Evolutionary conservation across 2,888 invertebrate genomes (phyloP), one percentile per base, ranked within the genome.

Genomic region (Scotopteryx bipunctaria): DNA sequence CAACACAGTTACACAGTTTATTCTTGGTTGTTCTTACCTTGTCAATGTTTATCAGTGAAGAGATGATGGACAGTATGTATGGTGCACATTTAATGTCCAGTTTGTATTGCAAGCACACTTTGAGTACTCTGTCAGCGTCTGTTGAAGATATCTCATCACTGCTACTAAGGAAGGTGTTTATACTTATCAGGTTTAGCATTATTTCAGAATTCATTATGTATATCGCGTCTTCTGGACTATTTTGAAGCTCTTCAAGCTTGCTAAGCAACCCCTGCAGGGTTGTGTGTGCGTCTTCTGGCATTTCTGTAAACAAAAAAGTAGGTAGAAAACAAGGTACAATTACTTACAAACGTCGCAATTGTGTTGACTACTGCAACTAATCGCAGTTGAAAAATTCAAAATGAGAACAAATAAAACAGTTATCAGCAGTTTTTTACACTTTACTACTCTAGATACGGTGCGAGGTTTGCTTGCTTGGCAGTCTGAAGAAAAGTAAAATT

Each of bases 101-200:
- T 60, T 21, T 27, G 59, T 47, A 15, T 55, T 21, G 23, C 58
- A 61, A 53, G 53, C 57, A 44, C 53, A 68, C 16, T 33, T 43
- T 77, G 73, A 54, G 2, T 64, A 55, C 38, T 43, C 46, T 55
- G 11, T 55, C 35, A 23, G 46, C 50, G 8, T 50, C 42, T 8
- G 6, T 8, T 1, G 27, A 9, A 8, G 37, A 17, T 17, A 55
- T 13, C 6, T 23, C 42, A 3, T 40, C 23, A 38, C 13, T 9
- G 17, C 14, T n/a, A 5, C 8, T 13, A 13, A 55, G 31, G 2
- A 29, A 3, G 5, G 17, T 13, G 27, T 46, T 43, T 5, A 55
- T 9, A 5, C 16, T 35, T 35, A 38, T 38, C 23, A 55, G 21
- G n/a, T n/a, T n/a, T 9, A 46, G 25, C 8, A 33, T 38, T 2